phyloP scores from a whole-genome alignment of 2,797 vertebrate genomes.

The Lutjanus campechanus region DNA sequence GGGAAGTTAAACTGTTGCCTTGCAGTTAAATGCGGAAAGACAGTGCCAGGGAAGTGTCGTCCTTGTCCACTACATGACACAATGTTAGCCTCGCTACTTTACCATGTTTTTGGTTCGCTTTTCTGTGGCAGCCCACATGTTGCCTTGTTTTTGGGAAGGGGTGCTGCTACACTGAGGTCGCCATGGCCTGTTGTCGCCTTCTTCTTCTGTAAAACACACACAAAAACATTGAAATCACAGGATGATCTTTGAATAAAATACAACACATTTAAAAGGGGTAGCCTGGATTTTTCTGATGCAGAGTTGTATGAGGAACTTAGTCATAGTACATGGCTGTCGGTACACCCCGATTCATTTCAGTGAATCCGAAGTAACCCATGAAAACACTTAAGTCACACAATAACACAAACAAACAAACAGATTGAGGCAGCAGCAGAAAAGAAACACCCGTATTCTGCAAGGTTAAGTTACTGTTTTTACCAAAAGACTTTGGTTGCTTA shows the following conservation, averaged over 20 bases:
- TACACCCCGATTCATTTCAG: too few relatives aligned
- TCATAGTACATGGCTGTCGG: too few relatives aligned
- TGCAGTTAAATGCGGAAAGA: constrained; percentile 4
- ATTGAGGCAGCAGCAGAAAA: too few relatives aligned
- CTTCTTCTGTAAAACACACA: constrained; percentile 60
- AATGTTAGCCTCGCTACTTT: constrained; percentile 16
- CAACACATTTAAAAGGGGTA: neutral
- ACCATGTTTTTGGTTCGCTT: constrained; percentile 55
- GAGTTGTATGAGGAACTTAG: too few relatives aligned
- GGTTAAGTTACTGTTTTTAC: too few relatives aligned
- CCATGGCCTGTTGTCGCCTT: constrained; percentile 66
- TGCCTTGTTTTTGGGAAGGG: constrained; percentile 8
- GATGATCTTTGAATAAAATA: neutral
- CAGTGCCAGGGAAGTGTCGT: neutral
- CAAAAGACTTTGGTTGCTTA: too few relatives aligned
- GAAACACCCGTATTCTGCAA: too few relatives aligned
- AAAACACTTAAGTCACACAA: too few relatives aligned
- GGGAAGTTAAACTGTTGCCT: neutral
- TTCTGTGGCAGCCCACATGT: constrained; percentile 2
- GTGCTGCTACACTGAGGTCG: constrained; percentile 55
- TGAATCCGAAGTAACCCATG: too few relatives aligned
- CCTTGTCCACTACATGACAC: neutral
- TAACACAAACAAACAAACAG: too few relatives aligned
- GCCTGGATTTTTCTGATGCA: neutral
- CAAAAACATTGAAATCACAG: neutral